Conservation (phyloP, 2,888 invertebrate genomes). For the Ganaspis brasiliensis region DNA sequence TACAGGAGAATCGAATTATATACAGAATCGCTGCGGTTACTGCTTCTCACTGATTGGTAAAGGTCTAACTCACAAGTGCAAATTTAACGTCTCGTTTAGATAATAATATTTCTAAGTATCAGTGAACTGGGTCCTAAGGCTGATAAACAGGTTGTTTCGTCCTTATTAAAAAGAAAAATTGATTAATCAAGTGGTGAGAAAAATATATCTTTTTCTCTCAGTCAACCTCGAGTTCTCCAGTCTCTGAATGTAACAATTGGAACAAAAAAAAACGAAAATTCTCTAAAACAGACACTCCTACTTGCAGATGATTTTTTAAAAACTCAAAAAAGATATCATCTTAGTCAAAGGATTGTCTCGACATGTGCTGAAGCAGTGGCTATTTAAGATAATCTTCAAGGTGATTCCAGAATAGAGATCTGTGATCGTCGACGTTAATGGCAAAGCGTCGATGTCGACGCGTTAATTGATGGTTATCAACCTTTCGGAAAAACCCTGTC, state of each 20-base stretch:
- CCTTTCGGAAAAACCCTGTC: too few species aligned
- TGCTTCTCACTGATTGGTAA: conserved; percentile 11
- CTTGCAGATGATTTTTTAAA: conserved; percentile 25
- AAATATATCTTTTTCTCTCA: conserved; percentile 10
- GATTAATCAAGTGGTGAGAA: not conserved
- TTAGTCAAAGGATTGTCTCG: not conserved
- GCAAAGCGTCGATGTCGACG: too few species aligned
- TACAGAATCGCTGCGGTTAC: conserved; percentile 5
- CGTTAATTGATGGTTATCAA: too few species aligned
- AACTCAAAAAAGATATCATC: not conserved
- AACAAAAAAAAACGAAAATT: not conserved
- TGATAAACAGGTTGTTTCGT: conserved; percentile 13
- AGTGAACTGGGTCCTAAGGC: not conserved
- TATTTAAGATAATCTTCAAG: too few species aligned
- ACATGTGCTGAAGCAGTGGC: too few species aligned
- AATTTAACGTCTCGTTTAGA: not conserved
- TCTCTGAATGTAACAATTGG: conserved; percentile 12
- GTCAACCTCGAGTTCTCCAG: not conserved
- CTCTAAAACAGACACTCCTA: not conserved
- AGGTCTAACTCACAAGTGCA: not conserved
- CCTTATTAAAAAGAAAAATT: conserved; percentile 14
- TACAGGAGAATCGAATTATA: not conserved
- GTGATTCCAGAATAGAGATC: too few species aligned
- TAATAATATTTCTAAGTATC: not conserved
- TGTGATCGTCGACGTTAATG: too few species aligned